Percentiles rank a stretch among this genome's conserved stretches.
Evolutionary conservation across 2,113 vertebrate species (phyloP).

Genomic region (Casuarius casuarius): DNA sequence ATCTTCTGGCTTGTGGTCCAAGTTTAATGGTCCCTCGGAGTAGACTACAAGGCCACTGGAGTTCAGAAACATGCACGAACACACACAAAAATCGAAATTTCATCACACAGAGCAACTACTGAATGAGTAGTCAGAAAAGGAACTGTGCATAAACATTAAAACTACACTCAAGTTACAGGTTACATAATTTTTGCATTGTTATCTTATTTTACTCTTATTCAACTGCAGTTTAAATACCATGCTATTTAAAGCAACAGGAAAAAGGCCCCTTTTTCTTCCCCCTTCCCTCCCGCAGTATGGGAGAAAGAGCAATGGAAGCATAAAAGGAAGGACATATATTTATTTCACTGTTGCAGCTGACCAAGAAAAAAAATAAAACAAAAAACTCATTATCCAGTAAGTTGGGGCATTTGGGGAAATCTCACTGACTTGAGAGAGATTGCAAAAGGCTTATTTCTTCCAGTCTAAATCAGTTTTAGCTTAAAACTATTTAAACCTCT

Average conservation of each 20-base stretch:
- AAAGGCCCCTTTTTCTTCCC: background rate
- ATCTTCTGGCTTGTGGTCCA: slow-evolving; percentile 93
- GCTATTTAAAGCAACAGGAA: background rate
- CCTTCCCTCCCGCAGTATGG: background rate
- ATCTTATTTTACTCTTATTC: background rate
- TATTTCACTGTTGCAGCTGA: background rate
- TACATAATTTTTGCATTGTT: background rate
- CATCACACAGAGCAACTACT: background rate
- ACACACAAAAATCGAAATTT: background rate
- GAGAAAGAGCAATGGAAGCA: background rate
- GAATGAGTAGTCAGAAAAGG: background rate
- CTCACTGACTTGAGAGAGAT: background rate
- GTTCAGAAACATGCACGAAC: slow-evolving; percentile 50
- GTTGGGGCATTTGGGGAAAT: background rate
- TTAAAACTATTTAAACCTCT: background rate
- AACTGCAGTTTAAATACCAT: background rate
- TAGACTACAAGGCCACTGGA: slow-evolving; percentile 95
- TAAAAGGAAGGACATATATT: background rate
- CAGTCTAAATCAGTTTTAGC: background rate
- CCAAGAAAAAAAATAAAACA: background rate
- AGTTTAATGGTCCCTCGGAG: slow-evolving; percentile 92
- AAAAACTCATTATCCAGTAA: background rate
- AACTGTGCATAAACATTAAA: slow-evolving; percentile 3
- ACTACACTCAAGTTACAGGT: background rate
- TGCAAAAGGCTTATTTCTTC: background rate